Evolutionary conservation across 2,888 invertebrate genomes (phyloP), one percentile per base, ranked within the genome.

Genomic region (Athrips mouffetella): DNA sequence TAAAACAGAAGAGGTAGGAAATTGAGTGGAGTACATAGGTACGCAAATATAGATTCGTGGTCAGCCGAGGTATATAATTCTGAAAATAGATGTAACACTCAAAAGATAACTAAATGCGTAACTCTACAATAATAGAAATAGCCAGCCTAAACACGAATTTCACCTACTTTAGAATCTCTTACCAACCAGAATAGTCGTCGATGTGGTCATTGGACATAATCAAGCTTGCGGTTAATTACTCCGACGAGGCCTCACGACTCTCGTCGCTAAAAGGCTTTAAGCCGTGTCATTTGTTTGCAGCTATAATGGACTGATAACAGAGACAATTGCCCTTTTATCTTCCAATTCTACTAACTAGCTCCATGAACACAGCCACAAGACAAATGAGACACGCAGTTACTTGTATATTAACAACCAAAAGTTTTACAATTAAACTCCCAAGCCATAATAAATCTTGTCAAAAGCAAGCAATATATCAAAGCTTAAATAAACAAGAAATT

Each of bases 241-340:
- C 52, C 65, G 55, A 58, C 76, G 76, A 73, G 70, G 75, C 73
- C 79, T 85, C 87, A 87, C 87, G 87, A 86, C 77, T 83, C 73
- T 66, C 73, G 66, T 70, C 72, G 67, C 72, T 86, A 81, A 86
- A 87, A 85, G 80, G 82, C 77, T 83, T 84, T 80, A 84, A 84
- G 76, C 76, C 70, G 74, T 69, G 73, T 80, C 84, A 83, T 85
- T 85, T 82, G 78, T 82, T 81, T 70, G 70, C 62, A 58, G 57
- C 72, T 73, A 79, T 87, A 85, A 85, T 86, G 85, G 85, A 80
- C 78, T 78, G 86, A 86, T 86, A 83, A 81, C 74, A 65, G 71
- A 77, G 71, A 78, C 73, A 71, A 76, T 76, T 76, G 71, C 59
- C 62, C 50, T 63, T 65, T 65, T 67, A 67, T 62, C 69, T 67